Percentiles rank a stretch among this genome's conserved stretches.
These are phyloP conservation scores for Arion vulgaris DNA, from an alignment of 1,140 invertebrate species.

Conservation along the genomic window DNA sequence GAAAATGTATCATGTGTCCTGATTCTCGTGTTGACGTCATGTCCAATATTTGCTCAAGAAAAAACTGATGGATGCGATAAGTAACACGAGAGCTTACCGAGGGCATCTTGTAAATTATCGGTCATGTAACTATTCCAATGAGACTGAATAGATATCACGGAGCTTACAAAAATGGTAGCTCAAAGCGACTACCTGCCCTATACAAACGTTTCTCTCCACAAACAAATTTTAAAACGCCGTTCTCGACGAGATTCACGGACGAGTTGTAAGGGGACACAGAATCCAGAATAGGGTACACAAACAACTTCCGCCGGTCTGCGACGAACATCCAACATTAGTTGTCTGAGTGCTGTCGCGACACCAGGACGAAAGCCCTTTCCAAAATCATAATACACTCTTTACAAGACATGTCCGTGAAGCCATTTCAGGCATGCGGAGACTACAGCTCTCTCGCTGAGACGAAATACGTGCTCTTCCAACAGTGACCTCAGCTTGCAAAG, in stretches of 20 bases:
- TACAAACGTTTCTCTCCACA: background rate
- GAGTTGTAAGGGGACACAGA: constrained; percentile 15
- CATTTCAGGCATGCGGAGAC: background rate
- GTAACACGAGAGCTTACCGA: background rate
- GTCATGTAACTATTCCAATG: constrained; percentile 5
- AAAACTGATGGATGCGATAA: background rate
- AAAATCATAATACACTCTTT: background rate
- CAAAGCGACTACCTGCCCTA: background rate
- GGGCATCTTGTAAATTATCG: background rate
- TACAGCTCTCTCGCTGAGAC: background rate
- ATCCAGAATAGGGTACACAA: constrained; percentile 16
- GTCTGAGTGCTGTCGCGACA: constrained; percentile 30
- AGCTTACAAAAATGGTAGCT: background rate
- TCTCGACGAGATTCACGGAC: constrained; percentile 5
- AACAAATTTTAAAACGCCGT: constrained; percentile 8
- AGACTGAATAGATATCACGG: too few species aligned
- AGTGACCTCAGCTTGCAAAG: background rate
- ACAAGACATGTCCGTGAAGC: background rate
- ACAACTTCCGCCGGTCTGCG: background rate
- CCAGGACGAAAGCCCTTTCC: background rate
- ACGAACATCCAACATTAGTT: background rate
- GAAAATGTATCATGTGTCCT: background rate
- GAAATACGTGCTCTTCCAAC: background rate
- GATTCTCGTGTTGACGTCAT: background rate
- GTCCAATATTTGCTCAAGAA: background rate